Evolutionary conservation across 2,113 vertebrate genomes (phyloP).

Genomic region (Chlamydotis undulata): DNA sequence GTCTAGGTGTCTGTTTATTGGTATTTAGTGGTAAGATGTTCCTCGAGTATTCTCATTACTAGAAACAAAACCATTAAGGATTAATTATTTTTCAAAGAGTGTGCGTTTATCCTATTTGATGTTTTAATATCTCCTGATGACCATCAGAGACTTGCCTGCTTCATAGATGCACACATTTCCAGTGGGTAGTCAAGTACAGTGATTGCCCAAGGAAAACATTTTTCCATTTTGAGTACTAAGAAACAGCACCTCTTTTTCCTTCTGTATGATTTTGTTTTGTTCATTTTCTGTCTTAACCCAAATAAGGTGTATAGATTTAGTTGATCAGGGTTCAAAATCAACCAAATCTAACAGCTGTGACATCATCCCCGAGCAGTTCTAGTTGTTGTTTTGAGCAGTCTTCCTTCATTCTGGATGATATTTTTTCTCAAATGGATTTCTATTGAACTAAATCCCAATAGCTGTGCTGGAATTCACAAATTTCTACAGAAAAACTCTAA

Average conservation of each 20-base stretch:
- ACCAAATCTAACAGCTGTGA: neutral
- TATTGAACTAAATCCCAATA: neutral
- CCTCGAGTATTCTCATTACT: neutral
- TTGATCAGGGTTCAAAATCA: neutral
- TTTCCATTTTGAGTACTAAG: neutral
- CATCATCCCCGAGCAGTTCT: accelerated
- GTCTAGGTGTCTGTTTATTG: neutral
- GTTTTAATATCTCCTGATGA: neutral
- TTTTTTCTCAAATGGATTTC: neutral
- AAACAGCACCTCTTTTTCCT: neutral
- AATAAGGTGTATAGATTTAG: neutral
- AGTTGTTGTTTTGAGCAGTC: neutral
- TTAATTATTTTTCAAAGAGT: neutral
- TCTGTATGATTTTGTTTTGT: neutral
- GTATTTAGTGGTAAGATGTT: neutral
- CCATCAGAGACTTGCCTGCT: neutral
- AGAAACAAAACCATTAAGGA: neutral
- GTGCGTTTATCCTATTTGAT: neutral
- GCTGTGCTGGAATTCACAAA: neutral
- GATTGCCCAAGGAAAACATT: neutral
- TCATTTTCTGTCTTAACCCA: neutral
- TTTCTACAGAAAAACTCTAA: neutral
- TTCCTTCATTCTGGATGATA: neutral
- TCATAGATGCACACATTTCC: neutral
- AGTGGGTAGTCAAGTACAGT: neutral